Evolutionary conservation across 1,140 invertebrate species (phyloP), one percentile per base, ranked within the genome.

Genomic region (Bathynomus jamesi): DNA sequence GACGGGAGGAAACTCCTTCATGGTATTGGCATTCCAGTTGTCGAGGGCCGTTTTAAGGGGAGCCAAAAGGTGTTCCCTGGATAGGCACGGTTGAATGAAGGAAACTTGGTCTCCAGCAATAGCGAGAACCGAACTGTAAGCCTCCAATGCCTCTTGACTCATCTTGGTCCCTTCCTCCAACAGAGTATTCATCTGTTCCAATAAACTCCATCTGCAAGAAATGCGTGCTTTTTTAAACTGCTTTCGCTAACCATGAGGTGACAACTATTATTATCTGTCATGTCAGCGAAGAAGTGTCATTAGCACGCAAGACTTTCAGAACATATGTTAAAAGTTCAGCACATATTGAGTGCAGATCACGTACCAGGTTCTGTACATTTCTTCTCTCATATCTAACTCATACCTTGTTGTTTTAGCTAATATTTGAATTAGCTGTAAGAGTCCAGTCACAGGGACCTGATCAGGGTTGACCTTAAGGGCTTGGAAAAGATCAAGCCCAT

Each of bases 131-230:
- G 70, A 72, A 63, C 72, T 74, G 63, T 74, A 74, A 30, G 72
- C 76, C 32, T 77, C 72, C 13, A 77, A 61, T 10, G 70, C 73
- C 62, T 75, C 73, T 11, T 65, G 60, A 17, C 69, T 30, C 27
- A 75, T 17, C 24, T 46, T 71, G 17, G 79, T 82, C 3, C 80
- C 78, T 69, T 82, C 79, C 74, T 85, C 83, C 4, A 81, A 80
- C 25, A 85, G 83, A 76, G 86, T 84, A 72, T 80, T 81, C 46
- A 85, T 81, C 67, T 85, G 82, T 72, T 86, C 83, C 17, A 89
- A 80, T 40, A 88, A 78, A 75, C 81, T 86, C 11, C 84, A 85
- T 32, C 83, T 82, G 61, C 82, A 40, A 64, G 29, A 65, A 62
- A 67, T 17, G 40, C 0, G 67, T 25, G 29, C 29, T 8, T 46